Conservation (phyloP, 1,140 invertebrate genomes). For the Gryllus bimaculatus region DNA sequence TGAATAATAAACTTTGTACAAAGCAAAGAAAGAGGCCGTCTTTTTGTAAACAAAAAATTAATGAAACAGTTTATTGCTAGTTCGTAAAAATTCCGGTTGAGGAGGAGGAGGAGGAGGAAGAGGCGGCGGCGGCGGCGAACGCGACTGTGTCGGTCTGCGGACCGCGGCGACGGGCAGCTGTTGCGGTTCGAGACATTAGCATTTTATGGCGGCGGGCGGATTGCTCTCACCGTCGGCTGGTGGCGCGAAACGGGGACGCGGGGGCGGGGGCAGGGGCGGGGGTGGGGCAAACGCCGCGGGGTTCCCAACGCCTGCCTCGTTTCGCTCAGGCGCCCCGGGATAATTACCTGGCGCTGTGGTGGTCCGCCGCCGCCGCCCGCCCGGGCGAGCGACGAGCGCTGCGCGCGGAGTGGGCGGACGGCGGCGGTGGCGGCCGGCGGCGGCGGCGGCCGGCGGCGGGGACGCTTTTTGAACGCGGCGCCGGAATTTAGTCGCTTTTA, state of each 20-base stretch:
- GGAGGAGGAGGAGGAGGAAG: too few relatives aligned
- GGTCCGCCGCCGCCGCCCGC: not conserved
- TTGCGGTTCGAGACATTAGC: not conserved
- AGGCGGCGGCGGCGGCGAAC: too few relatives aligned
- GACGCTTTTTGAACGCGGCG: not conserved
- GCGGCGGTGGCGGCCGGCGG: too few relatives aligned
- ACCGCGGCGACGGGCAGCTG: not conserved
- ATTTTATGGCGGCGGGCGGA: not conserved
- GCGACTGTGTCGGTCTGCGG: too few relatives aligned
- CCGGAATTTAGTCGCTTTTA: not conserved
- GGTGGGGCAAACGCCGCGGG: not conserved
- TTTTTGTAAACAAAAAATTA: not conserved
- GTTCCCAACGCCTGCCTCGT: not conserved
- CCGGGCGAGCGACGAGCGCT: not conserved
- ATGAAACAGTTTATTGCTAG: slow-evolving; percentile 1
- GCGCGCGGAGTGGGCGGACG: not conserved
- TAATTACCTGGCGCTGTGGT: not conserved
- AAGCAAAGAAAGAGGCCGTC: slow-evolving; percentile 3
- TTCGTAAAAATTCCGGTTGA: not conserved
- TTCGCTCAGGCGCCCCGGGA: not conserved
- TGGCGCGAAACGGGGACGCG: not conserved
- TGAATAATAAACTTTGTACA: slow-evolving; percentile 1
- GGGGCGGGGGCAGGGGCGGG: too few relatives aligned
- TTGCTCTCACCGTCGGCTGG: not conserved
- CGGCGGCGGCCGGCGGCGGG: too few relatives aligned